Evolutionary conservation across 2,888 invertebrate species (phyloP).

Genomic region (Pterostichus madidus): DNA sequence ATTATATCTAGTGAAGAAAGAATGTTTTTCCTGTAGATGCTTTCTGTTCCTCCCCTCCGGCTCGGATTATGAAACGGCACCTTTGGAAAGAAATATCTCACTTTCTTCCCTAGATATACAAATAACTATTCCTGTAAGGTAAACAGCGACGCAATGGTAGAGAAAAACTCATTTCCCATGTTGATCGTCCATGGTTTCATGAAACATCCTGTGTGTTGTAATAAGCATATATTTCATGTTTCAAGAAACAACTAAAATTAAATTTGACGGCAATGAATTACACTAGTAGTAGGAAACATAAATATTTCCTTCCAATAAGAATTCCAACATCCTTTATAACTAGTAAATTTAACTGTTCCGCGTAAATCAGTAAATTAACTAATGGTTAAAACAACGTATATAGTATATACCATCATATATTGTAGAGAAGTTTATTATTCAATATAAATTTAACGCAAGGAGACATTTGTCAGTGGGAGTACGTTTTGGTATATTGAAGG

Average conservation of each 20-base stretch:
- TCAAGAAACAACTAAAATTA: conserved; percentile 11
- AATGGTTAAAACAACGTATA: conserved; percentile 18
- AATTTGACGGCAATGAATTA: conserved; percentile 30
- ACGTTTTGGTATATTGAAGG: conserved; percentile 19
- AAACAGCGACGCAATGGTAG: no score
- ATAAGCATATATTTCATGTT: not conserved
- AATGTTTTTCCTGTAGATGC: no score
- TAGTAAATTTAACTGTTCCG: conserved; percentile 27
- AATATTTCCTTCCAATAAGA: conserved; percentile 3
- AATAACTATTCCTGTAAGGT: no score
- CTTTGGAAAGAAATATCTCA: no score
- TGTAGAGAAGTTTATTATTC: conserved; percentile 48
- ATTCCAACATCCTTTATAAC: conserved; percentile 4
- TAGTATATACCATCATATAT: conserved; percentile 10
- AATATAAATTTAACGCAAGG: conserved; percentile 50
- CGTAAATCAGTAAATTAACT: conserved; percentile 25
- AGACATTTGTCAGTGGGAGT: conserved; percentile 41
- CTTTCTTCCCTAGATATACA: no score
- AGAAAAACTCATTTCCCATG: no score
- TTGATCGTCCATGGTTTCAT: no score
- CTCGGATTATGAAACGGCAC: no score
- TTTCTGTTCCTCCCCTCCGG: no score
- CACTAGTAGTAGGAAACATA: conserved; percentile 2
- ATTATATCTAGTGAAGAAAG: no score
- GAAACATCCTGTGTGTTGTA: not conserved